Evolutionary conservation across 2,797 vertebrate genomes (phyloP).

Genomic region (Etheostoma perlongum): DNA sequence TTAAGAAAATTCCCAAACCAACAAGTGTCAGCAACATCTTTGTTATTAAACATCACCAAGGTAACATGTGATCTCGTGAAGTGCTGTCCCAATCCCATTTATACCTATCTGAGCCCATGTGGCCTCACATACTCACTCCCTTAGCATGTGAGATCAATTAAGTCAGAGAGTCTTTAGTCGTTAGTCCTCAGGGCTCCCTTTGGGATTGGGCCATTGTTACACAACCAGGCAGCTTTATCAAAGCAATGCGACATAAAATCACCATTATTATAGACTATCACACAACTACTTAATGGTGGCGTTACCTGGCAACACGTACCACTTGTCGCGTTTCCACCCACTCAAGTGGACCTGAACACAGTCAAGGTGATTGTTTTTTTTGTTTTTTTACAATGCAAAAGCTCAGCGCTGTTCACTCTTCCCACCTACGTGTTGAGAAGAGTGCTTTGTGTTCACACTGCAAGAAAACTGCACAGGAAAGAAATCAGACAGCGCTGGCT

Average conservation of each 20-base stretch:
- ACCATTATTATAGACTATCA: slow-evolving; percentile 38
- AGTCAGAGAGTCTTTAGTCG: no score
- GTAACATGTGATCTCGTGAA: no score
- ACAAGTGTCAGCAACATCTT: no score
- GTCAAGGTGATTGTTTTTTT: slow-evolving; percentile 63
- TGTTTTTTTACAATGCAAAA: slow-evolving; percentile 45
- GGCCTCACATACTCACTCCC: no score
- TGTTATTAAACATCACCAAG: no score
- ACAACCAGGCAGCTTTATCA: slow-evolving; percentile 12
- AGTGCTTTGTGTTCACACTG: slow-evolving; percentile 39
- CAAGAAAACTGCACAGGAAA: background rate
- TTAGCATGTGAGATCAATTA: no score
- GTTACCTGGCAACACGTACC: slow-evolving; percentile 79
- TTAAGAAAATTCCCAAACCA: no score
- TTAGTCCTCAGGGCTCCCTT: no score
- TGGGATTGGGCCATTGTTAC: background rate
- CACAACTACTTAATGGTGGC: slow-evolving; percentile 27
- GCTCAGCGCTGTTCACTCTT: slow-evolving; percentile 41
- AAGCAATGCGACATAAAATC: slow-evolving; percentile 9
- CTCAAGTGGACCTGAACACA: slow-evolving; percentile 54
- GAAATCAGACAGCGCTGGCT: background rate
- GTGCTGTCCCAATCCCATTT: no score
- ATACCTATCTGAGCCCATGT: no score
- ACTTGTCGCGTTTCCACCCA: slow-evolving; percentile 67
- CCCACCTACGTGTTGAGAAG: slow-evolving; percentile 37